Base-by-base conservation (phyloP, 2,797 vertebrate species). In the Smutsia temminckii region DNA sequence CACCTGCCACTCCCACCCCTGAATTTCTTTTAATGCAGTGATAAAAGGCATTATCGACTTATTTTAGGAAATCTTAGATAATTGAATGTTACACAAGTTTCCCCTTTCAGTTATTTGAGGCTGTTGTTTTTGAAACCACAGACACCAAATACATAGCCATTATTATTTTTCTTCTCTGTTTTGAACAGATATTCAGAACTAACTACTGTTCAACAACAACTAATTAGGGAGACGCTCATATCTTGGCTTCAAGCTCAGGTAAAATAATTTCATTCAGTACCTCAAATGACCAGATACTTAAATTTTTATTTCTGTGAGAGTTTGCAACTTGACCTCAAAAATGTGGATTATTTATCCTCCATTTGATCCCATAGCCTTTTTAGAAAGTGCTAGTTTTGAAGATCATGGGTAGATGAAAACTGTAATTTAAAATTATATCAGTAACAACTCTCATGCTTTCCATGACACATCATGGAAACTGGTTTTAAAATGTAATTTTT, bases 171-270 rank as follows among this genome's bases (percentile, higher is more conserved):
- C 42, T 96, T 87, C 23, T 96, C 14, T 79, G 84, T 95, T 98
- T 98, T 97, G 18, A 98, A 72, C 98, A 99, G 99, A 97, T 99
- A 99, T 49, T 98, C 98, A 71, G 98, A 98, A 94, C 99, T 99
- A 96, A 99, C 98, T 78, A 98, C 98, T 87, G 98, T 97, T 51
- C 99, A 99, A 95, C 99, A 99, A 96, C 99, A 99, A 96, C 98
- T 99, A 66, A 99, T 99, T 97, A 99, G 99, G 97, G 99, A 99
- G 98, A 99, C 99, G 0, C 98, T 99, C 77, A 98, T 99, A 98
- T 99, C 99, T 96, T 99, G 99, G 99, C 99, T 99, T 57, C 99
- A 99, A 98, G 98, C 98, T 96, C 99, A 99, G 99, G 99, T 99
- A 97, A 69, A 40, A 91, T 46, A 27, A 80, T 96, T 92, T 92